Conservation (phyloP, 2,888 invertebrate species). For the Liopterus haemorrhoidalis region DNA sequence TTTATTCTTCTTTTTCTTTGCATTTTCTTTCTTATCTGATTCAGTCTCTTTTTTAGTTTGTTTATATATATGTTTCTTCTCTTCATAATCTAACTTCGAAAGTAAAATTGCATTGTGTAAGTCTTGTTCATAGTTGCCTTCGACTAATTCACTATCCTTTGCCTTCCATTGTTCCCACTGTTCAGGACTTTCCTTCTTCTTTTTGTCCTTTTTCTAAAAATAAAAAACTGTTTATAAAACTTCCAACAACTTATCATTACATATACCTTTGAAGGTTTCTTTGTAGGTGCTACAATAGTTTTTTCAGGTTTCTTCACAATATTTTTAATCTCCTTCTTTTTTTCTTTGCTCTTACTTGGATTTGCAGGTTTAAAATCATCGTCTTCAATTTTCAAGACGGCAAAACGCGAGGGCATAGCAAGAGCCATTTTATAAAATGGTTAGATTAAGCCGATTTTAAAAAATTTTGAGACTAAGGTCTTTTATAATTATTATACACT, state of each 20-base stretch:
- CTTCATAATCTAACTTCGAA: constrained; percentile 68
- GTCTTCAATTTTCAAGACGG: constrained; percentile 67
- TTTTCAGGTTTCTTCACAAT: constrained; percentile 35
- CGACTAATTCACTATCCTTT: constrained; percentile 62
- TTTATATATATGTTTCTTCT: constrained; percentile 47
- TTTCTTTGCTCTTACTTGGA: constrained; percentile 43
- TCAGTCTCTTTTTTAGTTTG: constrained; percentile 46
- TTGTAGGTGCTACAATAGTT: constrained; percentile 35
- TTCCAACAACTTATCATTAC: too few relatives aligned
- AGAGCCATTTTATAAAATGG: constrained; percentile 58
- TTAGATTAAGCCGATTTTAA: too few relatives aligned
- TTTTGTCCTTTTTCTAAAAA: constrained; percentile 41
- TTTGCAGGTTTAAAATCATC: constrained; percentile 55
- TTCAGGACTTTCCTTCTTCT: constrained; percentile 49
- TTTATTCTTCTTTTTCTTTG: constrained; percentile 60
- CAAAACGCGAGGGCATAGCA: constrained; percentile 65
- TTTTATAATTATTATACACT: too few relatives aligned
- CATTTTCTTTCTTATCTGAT: constrained; percentile 47
- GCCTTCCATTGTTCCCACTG: constrained; percentile 72
- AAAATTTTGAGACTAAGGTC: too few relatives aligned
- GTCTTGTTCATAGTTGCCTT: constrained; percentile 54
- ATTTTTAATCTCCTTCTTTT: constrained; percentile 38
- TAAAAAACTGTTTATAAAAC: constrained; percentile 5
- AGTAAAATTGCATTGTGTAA: constrained; percentile 63
- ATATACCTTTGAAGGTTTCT: constrained; percentile 27